These are phyloP conservation scores for Metopolophium dirhodum DNA, from an alignment of 1,140 invertebrate genomes.

Conservation along the genomic window DNA sequence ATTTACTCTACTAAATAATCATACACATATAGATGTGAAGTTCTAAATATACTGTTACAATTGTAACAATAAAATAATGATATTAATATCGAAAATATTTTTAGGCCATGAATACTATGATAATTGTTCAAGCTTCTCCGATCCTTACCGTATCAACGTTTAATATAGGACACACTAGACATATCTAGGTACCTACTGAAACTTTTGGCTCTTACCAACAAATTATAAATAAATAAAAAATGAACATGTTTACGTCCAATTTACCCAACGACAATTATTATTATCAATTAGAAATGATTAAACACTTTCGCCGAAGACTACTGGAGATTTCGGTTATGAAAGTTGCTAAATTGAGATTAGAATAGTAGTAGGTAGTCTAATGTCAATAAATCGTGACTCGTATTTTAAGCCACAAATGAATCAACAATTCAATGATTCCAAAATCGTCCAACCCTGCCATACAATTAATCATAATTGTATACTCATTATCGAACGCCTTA, in stretches of 20 bases:
- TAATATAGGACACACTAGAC: not conserved
- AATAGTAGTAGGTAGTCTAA: not conserved
- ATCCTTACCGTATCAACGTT: not conserved
- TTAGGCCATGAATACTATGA: not conserved
- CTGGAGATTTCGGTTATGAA: conserved; percentile 21
- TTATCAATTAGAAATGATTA: not conserved
- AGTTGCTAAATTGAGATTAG: conserved; percentile 20
- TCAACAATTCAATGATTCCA: conserved; percentile 24
- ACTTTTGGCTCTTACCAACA: not conserved
- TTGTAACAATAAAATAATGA: not conserved
- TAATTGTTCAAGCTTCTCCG: not conserved
- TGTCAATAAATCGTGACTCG: conserved; percentile 45
- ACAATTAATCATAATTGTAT: conserved; percentile 37
- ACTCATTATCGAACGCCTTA: conserved; percentile 4
- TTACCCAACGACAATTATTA: not conserved
- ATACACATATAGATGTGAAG: not conserved
- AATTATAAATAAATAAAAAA: not conserved
- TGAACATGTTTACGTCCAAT: not conserved
- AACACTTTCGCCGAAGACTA: conserved; percentile 21
- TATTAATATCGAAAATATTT: not conserved
- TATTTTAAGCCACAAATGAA: not conserved
- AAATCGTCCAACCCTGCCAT: not conserved
- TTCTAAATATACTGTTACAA: not conserved
- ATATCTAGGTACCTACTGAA: too few relatives aligned
- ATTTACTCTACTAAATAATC: too few relatives aligned